Base-by-base conservation (phyloP, 2,113 vertebrate species). In the Bubo blakistoni region DNA sequence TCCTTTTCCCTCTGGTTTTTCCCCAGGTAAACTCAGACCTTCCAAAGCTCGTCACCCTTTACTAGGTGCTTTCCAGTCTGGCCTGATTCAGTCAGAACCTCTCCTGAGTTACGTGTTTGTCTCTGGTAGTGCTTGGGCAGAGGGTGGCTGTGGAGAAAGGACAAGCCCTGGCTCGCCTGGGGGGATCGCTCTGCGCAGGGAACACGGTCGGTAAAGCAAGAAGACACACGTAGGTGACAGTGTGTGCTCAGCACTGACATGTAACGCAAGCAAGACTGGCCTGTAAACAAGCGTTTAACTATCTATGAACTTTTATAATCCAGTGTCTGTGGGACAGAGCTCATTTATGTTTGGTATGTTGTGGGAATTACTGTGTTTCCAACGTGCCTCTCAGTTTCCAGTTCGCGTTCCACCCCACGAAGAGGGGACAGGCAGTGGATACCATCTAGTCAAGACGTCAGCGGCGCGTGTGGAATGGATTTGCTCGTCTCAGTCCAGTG, bases 391-490 rank as follows among this genome's bases (percentile, higher is more conserved):
- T 54, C 26, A 6, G 40, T 38, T 70, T 12, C 0, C 1, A 47
- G 73, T 18, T 86, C 58, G 0, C 10, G 6, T 30, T 51, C 42
- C 14, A 5, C 3, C 42, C 65, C 3, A 2, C 12, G 7, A 9
- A 24, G 73, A 47, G 67, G 55, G 32, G 84, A 62, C 74, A 4
- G 7, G 11, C 18, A 38, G 55, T 2, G 34, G 36, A 25, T 7
- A 6, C 22, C 49, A 15, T 9, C 17, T 9, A 15, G 62, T 2
- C 22, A 6, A 34, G 54, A 25, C 0, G 2, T 27, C 9, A 9
- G 30, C 10, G 47, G 14, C 55, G 65, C 16, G 0, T 0, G 3
- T 11, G 55, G 42, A 25, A 32, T 29, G 78, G 47, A 18, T 61
- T 70, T 78, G 17, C 57, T 71, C 2, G 3, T 59, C 79, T 84